phyloP scores from a whole-genome alignment of 1,140 invertebrate genomes.

The Belonocnema kinseyi region DNA sequence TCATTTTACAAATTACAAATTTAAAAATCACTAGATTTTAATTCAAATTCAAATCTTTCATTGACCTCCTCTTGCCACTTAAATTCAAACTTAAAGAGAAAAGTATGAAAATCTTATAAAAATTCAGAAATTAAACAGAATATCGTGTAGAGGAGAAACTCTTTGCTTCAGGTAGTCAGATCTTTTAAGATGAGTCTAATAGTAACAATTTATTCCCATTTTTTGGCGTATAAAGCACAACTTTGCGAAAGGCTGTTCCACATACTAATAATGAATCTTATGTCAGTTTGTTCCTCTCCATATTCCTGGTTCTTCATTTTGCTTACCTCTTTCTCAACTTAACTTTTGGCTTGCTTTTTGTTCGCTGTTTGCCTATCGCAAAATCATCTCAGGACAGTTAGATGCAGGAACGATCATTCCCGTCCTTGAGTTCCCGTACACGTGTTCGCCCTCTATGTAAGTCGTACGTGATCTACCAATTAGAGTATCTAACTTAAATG shows the following conservation, averaged over 20 bases:
- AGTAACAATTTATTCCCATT: slow-evolving; percentile 13
- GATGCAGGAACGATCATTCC: slow-evolving; percentile 8
- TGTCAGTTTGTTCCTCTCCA: no score
- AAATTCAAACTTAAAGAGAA: no score
- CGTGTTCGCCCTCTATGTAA: slow-evolving; percentile 16
- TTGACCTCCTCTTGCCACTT: no score
- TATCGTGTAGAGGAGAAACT: no score
- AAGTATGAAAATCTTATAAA: no score
- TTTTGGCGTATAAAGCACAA: slow-evolving; percentile 17
- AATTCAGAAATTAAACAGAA: no score
- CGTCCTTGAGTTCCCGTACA: neutral
- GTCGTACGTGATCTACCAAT: slow-evolving; percentile 22
- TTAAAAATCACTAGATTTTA: neutral
- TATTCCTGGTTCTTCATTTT: neutral
- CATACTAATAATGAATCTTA: slow-evolving; percentile 27
- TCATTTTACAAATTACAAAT: neutral
- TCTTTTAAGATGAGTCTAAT: neutral
- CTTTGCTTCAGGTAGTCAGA: no score
- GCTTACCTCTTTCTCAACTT: slow-evolving; percentile 8
- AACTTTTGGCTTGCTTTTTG: neutral
- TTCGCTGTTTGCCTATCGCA: neutral
- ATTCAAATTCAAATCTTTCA: no score
- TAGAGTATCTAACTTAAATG: slow-evolving; percentile 19
- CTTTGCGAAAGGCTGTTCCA: neutral
- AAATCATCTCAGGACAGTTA: slow-evolving; percentile 18